phyloP scores from a whole-genome alignment of 2,113 vertebrate species.

The Fregetta grallaria region DNA sequence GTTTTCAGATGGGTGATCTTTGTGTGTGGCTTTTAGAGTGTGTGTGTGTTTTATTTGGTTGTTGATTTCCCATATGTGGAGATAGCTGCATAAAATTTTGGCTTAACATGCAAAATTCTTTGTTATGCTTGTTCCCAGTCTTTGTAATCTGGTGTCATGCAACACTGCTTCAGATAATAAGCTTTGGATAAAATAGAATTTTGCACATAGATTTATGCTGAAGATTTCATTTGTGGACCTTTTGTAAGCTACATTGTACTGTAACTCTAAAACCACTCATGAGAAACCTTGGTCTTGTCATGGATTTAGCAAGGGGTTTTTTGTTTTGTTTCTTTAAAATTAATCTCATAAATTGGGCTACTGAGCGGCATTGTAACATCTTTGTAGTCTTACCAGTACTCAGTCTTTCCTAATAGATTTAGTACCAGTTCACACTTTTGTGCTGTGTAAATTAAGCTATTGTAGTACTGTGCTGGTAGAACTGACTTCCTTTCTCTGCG shows the following conservation, averaged over 20 bases:
- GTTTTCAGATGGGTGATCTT: not conserved
- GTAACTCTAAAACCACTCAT: not conserved
- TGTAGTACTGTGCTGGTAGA: not conserved
- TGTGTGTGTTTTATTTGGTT: not conserved
- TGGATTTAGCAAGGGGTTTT: not conserved
- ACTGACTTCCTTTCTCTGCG: not conserved
- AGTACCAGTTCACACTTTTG: not conserved
- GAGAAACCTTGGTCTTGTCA: not conserved
- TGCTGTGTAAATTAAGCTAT: not conserved
- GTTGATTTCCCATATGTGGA: not conserved
- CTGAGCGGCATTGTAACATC: not conserved
- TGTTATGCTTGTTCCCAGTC: not conserved
- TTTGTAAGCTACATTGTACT: not conserved
- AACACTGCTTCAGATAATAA: constrained; percentile 31
- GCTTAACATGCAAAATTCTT: not conserved
- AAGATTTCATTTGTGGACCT: not conserved
- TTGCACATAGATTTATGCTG: not conserved
- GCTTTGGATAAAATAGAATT: not conserved
- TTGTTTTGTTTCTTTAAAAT: not conserved
- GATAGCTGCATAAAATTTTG: not conserved
- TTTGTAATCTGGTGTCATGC: not conserved
- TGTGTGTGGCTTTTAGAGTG: not conserved
- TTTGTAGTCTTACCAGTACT: not conserved
- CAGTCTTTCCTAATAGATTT: not conserved
- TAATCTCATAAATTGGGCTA: not conserved